A percentile compares a stretch with the other conserved stretches of the same genome.
Evolutionary conservation across 35 echinoderm and acorn worm species (phyloP).

Genomic region (Lytechinus pictus): DNA sequence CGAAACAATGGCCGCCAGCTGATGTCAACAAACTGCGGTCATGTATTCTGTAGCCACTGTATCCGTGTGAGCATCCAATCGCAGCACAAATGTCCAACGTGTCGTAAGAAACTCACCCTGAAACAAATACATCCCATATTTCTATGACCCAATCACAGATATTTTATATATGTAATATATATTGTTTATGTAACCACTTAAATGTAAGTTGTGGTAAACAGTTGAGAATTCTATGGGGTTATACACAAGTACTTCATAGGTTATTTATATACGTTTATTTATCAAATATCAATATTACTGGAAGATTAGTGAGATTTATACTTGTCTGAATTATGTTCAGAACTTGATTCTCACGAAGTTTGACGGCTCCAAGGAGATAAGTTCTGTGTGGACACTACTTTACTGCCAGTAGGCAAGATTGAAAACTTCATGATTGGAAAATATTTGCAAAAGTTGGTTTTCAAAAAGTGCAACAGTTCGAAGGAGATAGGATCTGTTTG

Average conservation of each 20-base stretch:
- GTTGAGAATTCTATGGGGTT: neutral
- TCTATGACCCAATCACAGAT: constrained; percentile 54
- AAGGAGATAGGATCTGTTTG: no score
- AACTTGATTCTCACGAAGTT: neutral
- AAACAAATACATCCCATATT: constrained; percentile 89
- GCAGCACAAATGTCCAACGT: constrained; percentile 93
- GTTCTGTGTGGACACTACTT: neutral
- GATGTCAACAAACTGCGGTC: constrained; percentile 91
- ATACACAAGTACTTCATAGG: neutral
- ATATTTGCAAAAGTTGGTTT: no score
- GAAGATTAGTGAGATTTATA: neutral
- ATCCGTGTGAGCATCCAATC: constrained; percentile 64
- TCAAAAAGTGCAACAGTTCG: no score
- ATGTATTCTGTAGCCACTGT: constrained; percentile 88
- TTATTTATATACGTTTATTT: neutral
- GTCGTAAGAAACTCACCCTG: constrained; percentile 83
- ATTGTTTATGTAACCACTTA: neutral
- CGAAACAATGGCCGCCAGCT: constrained; percentile 66
- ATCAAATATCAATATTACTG: neutral
- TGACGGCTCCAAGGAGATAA: neutral
- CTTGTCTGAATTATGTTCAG: neutral
- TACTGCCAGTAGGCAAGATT: neutral
- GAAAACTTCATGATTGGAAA: no score
- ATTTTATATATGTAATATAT: neutral
- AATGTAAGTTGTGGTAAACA: neutral